These are phyloP conservation scores for Tachina fera DNA, from an alignment of 2,888 invertebrate genomes.

Conservation along the genomic window DNA sequence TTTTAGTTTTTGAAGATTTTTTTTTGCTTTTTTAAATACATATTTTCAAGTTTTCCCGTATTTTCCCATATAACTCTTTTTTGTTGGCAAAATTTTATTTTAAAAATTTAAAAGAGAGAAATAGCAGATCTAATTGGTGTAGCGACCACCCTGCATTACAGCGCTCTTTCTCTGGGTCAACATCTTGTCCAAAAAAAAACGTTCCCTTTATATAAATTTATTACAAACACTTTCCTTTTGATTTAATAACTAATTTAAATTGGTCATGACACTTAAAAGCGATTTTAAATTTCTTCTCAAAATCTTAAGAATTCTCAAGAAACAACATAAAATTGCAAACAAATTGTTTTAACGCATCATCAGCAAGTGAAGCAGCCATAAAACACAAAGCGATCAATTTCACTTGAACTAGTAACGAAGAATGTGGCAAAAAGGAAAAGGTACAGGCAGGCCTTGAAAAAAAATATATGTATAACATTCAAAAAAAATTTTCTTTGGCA, in stretches of 20 bases:
- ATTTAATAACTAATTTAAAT: slow-evolving; percentile 6
- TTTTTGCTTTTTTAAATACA: no score
- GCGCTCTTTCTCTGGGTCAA: no score
- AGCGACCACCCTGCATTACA: no score
- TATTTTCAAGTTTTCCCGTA: no score
- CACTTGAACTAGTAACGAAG: slow-evolving; percentile 5
- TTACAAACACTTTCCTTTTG: neutral
- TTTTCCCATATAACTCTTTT: no score
- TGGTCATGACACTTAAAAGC: neutral
- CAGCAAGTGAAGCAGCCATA: slow-evolving; percentile 66
- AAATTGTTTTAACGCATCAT: slow-evolving; percentile 82
- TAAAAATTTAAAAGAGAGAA: no score
- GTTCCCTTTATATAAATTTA: no score
- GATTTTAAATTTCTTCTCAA: neutral
- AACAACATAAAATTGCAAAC: slow-evolving; percentile 80
- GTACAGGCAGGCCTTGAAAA: neutral
- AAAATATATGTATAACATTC: neutral
- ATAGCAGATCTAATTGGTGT: no score
- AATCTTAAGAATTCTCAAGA: slow-evolving; percentile 72
- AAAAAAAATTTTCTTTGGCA: slow-evolving; percentile 36
- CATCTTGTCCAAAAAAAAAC: no score
- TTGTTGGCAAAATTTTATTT: no score
- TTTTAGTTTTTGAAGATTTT: no score
- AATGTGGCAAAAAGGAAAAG: neutral
- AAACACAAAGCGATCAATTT: slow-evolving; percentile 12